These are phyloP conservation scores for Eubucco bourcierii DNA, from an alignment of 2,113 vertebrate genomes.

Conservation along the genomic window DNA sequence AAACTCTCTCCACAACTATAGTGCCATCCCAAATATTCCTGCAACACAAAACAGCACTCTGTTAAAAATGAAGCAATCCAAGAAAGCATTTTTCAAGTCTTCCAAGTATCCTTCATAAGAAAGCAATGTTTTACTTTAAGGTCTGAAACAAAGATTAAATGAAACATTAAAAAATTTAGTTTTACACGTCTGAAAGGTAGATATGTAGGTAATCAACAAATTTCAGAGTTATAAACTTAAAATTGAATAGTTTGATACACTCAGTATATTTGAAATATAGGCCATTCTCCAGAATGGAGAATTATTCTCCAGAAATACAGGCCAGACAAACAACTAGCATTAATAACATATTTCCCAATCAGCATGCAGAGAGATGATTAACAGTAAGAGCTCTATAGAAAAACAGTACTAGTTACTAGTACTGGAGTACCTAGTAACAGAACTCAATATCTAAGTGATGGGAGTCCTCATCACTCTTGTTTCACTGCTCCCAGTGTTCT, in stretches of 20 bases:
- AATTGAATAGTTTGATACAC: neutral
- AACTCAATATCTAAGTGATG: neutral
- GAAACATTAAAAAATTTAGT: neutral
- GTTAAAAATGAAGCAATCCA: slow-evolving; percentile 7
- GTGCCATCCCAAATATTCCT: slow-evolving; percentile 98
- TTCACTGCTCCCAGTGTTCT: neutral
- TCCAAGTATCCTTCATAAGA: neutral
- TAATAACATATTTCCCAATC: neutral
- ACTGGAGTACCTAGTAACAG: neutral
- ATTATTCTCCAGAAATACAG: neutral
- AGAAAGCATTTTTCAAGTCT: neutral
- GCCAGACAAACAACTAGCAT: neutral
- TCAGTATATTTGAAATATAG: neutral
- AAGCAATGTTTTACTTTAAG: neutral
- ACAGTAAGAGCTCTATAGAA: neutral
- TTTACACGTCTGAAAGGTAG: neutral
- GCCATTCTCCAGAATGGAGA: neutral
- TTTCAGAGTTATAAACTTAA: neutral
- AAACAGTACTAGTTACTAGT: too few relatives aligned
- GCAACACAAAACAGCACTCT: slow-evolving; percentile 26
- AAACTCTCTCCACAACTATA: slow-evolving; percentile 87
- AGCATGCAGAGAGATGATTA: neutral
- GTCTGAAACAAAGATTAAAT: neutral
- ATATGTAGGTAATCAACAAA: neutral
- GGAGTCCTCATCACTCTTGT: neutral